Evolutionary conservation across 1,140 invertebrate genomes (phyloP), one percentile per base, ranked within the genome.

Genomic region (Metopolophium dirhodum): DNA sequence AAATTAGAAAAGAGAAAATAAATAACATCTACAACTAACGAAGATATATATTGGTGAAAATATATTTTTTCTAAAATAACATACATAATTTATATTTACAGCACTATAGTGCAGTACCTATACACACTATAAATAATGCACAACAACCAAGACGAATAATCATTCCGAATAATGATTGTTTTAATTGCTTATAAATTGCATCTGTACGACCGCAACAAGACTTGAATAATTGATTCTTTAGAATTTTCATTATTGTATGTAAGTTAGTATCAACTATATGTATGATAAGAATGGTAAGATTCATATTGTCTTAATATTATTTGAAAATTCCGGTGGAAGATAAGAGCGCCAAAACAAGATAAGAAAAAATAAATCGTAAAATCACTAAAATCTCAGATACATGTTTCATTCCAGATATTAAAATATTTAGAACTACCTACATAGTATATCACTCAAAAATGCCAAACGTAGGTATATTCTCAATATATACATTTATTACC

Each of bases 1-100:
- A 77, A 77, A n/a, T n/a, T 77, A n/a, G 61, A 77, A 14, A 77
- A 77, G 61, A 77, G 61, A 77, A 77, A 77, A 77, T 77, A 77
- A 77, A 77, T 77, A 77, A n/a, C 61, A 77, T 77, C n/a, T n/a
- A n/a, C 61, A 77, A n/a, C n/a, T n/a, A 77, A 77, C n/a, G 61
- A n/a, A 77, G 61, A n/a, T 77, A n/a, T 77, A n/a, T 77, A 77
- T n/a, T 77, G 61, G 61, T n/a, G 61, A 77, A 77, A 77, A 77
- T n/a, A 77, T 18, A n/a, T 68, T 77, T n/a, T 77, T 77, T 77
- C 30, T 77, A n/a, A 77, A 77, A 35, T n/a, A 77, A 77, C 30
- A 30, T 9, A 68, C 26, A 20, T n/a, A 18, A 77, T 77, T n/a
- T n/a, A 77, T 68, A 68, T 4, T 30, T 11, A 68, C 11, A 30